These are phyloP conservation scores for Sphyrna mokarran DNA, from an alignment of 2,113 vertebrate species.

Conservation along the genomic window DNA sequence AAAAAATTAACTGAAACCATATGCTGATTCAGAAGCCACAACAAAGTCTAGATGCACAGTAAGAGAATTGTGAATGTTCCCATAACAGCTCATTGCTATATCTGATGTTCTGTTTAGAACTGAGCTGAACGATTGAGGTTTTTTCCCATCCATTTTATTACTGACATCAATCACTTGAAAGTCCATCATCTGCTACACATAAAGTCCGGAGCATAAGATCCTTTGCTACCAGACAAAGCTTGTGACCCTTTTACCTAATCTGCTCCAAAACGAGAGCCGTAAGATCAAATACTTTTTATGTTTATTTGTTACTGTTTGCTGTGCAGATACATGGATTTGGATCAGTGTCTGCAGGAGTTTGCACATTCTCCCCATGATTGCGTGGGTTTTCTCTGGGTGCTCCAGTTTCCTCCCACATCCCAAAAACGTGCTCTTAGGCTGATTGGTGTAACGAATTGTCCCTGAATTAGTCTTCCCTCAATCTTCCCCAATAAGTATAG, in stretches of 20 bases:
- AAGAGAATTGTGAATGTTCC: background rate
- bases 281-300: background rate
- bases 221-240: background rate
- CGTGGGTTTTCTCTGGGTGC: no score
- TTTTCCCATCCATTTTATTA: background rate
- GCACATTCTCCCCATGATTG: no score
- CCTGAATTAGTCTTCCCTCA: no score
- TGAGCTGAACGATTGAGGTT: background rate
- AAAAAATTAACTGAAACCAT: background rate
- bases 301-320: no score
- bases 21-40: background rate
- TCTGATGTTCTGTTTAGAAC: background rate
- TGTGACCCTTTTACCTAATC: background rate
- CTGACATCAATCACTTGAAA: background rate
- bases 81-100: background rate
- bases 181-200: background rate
- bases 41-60: background rate
- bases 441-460: no score
- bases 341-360: no score
- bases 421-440: no score
- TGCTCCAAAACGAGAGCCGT: background rate
- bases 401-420: no score
- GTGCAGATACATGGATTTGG: no score
- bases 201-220: background rate
- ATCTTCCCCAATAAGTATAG: no score